phyloP scores from a whole-genome alignment of 2,113 vertebrate genomes.

The Amazona vittata region DNA sequence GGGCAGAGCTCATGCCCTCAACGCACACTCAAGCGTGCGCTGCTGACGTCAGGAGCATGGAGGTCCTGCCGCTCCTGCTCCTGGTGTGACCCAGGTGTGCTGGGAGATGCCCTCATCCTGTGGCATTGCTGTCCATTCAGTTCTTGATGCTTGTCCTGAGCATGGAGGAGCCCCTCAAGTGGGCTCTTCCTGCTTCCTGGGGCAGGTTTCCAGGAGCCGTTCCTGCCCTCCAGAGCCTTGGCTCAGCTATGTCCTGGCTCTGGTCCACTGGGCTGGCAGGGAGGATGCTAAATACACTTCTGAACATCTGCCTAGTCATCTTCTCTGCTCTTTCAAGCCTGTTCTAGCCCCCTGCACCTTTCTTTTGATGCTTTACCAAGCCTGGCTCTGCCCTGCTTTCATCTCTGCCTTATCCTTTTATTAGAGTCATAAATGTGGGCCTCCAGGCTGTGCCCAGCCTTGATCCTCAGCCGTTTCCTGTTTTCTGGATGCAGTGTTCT shows the following conservation, averaged over 20 bases:
- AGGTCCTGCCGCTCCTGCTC: not conserved
- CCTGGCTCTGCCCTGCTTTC: slow-evolving; percentile 27
- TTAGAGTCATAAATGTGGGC: not conserved
- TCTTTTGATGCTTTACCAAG: slow-evolving; percentile 55
- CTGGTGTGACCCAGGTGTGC: fast-evolving
- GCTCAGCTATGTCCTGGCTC: not conserved
- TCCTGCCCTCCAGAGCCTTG: not conserved
- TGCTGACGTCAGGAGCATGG: not conserved
- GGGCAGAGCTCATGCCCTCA: fast-evolving
- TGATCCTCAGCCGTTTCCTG: slow-evolving; percentile 57
- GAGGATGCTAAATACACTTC: slow-evolving; percentile 11
- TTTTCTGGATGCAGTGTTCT: slow-evolving; percentile 26
- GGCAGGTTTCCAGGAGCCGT: not conserved
- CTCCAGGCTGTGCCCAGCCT: slow-evolving; percentile 46
- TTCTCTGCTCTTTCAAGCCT: slow-evolving; percentile 39
- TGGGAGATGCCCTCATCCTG: not conserved
- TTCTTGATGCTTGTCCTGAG: not conserved
- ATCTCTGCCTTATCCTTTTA: slow-evolving; percentile 56
- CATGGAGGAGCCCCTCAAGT: not conserved
- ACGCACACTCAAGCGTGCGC: fast-evolving
- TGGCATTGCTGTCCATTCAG: not conserved
- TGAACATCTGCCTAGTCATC: slow-evolving; percentile 52
- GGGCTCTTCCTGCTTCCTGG: not conserved
- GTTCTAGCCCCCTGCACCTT: slow-evolving; percentile 44
- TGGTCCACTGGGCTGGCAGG: not conserved